Percentiles rank a stretch among this genome's conserved stretches.
These are phyloP conservation scores for Tauraco erythrolophus DNA, from an alignment of 2,113 vertebrate species.

Conservation along the genomic window DNA sequence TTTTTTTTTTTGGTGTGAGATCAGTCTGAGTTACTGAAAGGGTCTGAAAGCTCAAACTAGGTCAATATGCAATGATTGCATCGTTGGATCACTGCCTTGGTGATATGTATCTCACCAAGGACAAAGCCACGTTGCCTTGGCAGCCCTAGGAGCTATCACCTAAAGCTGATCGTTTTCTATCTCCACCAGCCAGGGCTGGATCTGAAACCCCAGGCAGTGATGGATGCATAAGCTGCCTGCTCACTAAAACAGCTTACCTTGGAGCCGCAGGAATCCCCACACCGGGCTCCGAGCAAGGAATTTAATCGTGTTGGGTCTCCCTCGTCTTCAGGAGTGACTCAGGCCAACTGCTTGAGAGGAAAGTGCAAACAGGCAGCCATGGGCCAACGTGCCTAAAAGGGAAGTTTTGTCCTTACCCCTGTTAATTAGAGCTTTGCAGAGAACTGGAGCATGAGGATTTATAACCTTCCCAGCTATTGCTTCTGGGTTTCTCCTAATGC, in stretches of 20 bases:
- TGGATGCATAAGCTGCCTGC: background rate
- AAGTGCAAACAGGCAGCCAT: background rate
- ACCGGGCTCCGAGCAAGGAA: background rate
- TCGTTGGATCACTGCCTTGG: background rate
- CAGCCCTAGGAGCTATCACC: background rate
- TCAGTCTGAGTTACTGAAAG: background rate
- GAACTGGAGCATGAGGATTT: slow-evolving; percentile 9
- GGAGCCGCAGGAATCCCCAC: background rate
- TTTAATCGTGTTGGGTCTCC: slow-evolving; percentile 14
- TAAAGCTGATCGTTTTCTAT: background rate
- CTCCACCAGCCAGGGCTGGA: background rate
- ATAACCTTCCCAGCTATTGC: background rate
- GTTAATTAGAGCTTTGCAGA: background rate
- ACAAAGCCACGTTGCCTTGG: background rate
- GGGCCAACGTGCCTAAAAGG: rapidly evolving
- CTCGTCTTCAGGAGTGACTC: background rate
- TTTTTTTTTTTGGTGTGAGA: background rate
- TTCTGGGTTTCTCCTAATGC: background rate
- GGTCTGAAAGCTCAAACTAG: background rate
- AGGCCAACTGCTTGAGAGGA: background rate
- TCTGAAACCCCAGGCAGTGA: background rate
- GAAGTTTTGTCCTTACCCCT: background rate
- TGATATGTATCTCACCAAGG: background rate
- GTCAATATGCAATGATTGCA: background rate
- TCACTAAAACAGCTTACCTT: background rate